Percentiles rank a stretch among this genome's conserved stretches.
Evolutionary conservation across 1,140 invertebrate species (phyloP).

Genomic region (Dufourea novaeangliae): DNA sequence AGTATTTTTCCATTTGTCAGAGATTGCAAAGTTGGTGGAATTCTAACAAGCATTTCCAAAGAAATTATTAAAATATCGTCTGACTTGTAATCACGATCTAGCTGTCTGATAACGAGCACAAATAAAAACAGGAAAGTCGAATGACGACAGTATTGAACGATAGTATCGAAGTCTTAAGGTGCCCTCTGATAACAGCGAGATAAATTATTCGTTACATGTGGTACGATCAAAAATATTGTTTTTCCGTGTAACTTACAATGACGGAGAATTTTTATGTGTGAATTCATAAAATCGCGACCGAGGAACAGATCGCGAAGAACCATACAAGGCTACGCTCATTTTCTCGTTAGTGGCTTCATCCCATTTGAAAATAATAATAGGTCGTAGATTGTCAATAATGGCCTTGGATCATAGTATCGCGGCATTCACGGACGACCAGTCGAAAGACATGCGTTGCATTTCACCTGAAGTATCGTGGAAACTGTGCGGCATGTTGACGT

Average conservation of each 20-base stretch:
- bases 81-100: neutral
- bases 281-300: neutral
- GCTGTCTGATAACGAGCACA: neutral
- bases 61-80: neutral
- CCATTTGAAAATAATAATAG: constrained; percentile 41
- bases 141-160: neutral
- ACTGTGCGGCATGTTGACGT: constrained; percentile 12
- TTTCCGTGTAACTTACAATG: neutral
- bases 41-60: neutral
- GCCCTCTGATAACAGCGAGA: constrained; percentile 8
- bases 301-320: too few relatives aligned
- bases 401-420: constrained; percentile 39
- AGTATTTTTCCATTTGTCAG: too few relatives aligned
- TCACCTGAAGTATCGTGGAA: constrained; percentile 10
- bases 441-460: constrained; percentile 32
- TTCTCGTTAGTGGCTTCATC: neutral
- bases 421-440: constrained; percentile 36
- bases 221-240: neutral
- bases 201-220: neutral
- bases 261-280: too few relatives aligned
- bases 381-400: constrained; percentile 37
- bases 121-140: neutral
- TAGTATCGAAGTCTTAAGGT: constrained; percentile 9
- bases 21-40: too few relatives aligned
- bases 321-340: neutral